These are phyloP conservation scores for Urocitellus parryii DNA, from an alignment of 2,113 vertebrate genomes.

Conservation along the genomic window DNA sequence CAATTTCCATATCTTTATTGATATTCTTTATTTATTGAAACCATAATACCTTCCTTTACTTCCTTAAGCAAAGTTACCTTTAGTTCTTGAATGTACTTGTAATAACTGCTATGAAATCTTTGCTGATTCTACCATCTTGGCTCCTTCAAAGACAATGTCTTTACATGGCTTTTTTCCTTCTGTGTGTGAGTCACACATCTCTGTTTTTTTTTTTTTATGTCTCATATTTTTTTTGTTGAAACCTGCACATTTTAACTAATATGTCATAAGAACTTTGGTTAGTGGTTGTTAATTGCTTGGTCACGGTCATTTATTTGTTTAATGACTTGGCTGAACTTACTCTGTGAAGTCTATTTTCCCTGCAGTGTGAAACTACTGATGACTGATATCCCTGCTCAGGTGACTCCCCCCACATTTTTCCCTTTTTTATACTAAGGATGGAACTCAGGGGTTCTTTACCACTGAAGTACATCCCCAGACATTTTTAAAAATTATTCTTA, in stretches of 20 bases:
- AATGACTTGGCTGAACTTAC: conserved; percentile 30
- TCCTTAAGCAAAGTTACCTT: conserved; percentile 31
- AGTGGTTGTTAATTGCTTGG: neutral
- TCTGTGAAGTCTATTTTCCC: conserved; percentile 20
- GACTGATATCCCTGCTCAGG: neutral
- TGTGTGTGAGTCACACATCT: neutral
- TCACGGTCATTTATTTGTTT: conserved; percentile 29
- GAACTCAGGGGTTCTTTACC: no score
- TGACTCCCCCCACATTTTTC: neutral
- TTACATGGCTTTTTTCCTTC: neutral
- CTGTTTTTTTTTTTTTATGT: neutral
- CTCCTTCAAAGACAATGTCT: conserved; percentile 15
- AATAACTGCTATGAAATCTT: conserved; percentile 25
- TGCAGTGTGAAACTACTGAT: conserved; percentile 11
- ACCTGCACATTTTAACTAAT: conserved; percentile 30
- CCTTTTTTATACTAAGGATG: neutral
- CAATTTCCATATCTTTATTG: conserved; percentile 23
- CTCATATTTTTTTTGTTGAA: conserved; percentile 6
- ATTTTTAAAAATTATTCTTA: no score
- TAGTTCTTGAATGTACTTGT: conserved; percentile 10
- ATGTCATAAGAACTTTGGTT: neutral
- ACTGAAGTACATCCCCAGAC: no score
- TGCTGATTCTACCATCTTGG: neutral
- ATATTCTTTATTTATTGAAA: conserved; percentile 13
- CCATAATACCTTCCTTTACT: neutral